phyloP scores from a whole-genome alignment of 2,113 vertebrate species.

The Psittacula cyanocephala region DNA sequence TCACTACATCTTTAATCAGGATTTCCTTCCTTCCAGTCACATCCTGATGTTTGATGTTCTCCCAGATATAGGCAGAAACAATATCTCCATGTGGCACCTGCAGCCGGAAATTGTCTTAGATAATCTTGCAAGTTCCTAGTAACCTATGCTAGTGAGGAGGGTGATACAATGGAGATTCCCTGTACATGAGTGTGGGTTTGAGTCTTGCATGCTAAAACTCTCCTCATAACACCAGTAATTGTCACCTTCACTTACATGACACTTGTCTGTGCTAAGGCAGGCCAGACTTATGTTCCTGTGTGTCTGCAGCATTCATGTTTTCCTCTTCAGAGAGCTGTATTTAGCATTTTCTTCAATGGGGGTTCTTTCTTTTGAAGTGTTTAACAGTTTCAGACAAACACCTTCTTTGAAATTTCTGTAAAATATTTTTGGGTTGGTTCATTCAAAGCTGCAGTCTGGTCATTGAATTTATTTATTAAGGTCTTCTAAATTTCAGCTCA shows the following conservation, averaged over 20 bases:
- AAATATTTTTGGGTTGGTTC: background rate
- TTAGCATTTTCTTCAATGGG: background rate
- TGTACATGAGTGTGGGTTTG: background rate
- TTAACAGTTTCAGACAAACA: background rate
- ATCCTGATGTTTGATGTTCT: background rate
- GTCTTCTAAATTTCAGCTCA: background rate
- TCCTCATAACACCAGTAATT: background rate
- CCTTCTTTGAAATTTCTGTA: background rate
- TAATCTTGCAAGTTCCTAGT: background rate
- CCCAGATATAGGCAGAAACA: background rate
- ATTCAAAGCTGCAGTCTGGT: background rate
- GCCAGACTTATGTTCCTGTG: background rate
- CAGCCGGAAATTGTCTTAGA: background rate
- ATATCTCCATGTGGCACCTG: background rate
- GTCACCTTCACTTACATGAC: background rate
- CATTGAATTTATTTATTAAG: background rate
- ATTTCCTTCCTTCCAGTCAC: background rate
- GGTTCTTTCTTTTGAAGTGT: background rate
- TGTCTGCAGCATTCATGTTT: background rate
- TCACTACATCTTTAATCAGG: background rate
- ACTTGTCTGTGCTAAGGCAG: background rate
- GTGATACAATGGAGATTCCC: background rate
- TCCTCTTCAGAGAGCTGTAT: background rate
- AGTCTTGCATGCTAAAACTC: background rate
- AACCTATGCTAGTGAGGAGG: background rate